Evolutionary conservation across 2,888 invertebrate species (phyloP).

Genomic region (Volucella inflata): DNA sequence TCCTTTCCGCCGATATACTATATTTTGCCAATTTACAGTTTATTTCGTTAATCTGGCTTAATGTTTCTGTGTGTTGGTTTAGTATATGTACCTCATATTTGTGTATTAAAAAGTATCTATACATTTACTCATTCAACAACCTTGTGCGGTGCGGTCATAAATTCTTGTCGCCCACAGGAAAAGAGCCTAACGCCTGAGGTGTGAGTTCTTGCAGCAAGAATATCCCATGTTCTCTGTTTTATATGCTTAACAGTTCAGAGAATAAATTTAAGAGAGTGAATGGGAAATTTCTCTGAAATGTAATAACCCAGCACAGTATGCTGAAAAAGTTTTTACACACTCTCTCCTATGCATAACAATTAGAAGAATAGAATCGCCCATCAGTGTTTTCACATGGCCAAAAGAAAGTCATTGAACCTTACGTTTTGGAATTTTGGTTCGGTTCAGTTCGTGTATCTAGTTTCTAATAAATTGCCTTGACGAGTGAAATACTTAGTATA

Average conservation of each 20-base stretch:
- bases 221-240: too few relatives aligned
- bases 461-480: slow-evolving; percentile 49
- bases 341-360: slow-evolving; percentile 48
- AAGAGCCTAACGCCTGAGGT: too few relatives aligned
- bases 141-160: slow-evolving; percentile 56
- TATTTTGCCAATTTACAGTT: slow-evolving; percentile 63
- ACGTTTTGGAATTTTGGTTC: slow-evolving; percentile 51
- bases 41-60: slow-evolving; percentile 16
- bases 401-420: slow-evolving; percentile 53
- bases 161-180: slow-evolving; percentile 50
- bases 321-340: slow-evolving; percentile 59
- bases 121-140: slow-evolving; percentile 39
- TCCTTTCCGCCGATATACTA: slow-evolving; percentile 33
- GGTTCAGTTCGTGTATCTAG: slow-evolving; percentile 49
- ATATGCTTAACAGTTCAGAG: too few relatives aligned
- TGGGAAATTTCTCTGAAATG: not conserved
- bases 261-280: slow-evolving; percentile 21
- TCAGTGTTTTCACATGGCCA: slow-evolving; percentile 7
- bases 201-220: too few relatives aligned
- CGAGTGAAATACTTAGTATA: slow-evolving; percentile 33
- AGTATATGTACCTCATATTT: too few relatives aligned
- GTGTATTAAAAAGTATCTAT: too few relatives aligned
- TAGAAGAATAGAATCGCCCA: slow-evolving; percentile 11
- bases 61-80: not conserved
- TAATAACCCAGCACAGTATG: slow-evolving; percentile 33